phyloP scores from a whole-genome alignment of 2,797 vertebrate species.

The Coccyzus lansbergi region DNA sequence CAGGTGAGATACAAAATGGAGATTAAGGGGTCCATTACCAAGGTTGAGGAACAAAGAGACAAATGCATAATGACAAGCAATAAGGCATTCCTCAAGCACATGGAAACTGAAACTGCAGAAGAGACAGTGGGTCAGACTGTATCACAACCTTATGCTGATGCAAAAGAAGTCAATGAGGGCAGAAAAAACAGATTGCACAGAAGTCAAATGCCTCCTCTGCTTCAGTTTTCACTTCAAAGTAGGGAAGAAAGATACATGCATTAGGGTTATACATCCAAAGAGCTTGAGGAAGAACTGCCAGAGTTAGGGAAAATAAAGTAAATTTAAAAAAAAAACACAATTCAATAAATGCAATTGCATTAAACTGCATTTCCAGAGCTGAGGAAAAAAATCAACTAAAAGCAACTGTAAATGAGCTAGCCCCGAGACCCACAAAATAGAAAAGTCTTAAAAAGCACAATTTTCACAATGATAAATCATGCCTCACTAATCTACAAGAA shows the following conservation, averaged over 20 bases:
- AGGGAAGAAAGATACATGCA: background rate
- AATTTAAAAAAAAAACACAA: background rate
- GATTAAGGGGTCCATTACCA: constrained; percentile 40
- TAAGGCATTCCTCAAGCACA: constrained; percentile 20
- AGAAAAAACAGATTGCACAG: background rate
- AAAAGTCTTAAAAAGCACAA: background rate
- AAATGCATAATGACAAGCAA: constrained; percentile 50
- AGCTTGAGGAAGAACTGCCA: background rate
- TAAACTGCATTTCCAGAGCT: background rate
- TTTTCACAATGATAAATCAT: background rate
- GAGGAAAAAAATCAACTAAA: background rate
- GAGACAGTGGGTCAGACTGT: background rate
- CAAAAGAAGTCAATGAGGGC: background rate
- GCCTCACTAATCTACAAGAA: background rate
- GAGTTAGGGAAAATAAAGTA: background rate
- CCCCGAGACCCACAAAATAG: background rate
- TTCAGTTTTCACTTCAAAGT: background rate
- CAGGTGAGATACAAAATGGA: constrained; percentile 52
- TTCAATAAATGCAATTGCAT: background rate
- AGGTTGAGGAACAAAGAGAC: constrained; percentile 15
- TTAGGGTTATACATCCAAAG: background rate
- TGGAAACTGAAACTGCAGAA: background rate
- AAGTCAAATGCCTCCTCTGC: background rate
- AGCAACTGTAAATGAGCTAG: background rate
- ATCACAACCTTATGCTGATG: background rate